Percentiles rank a stretch among this genome's conserved stretches.
Conservation (phyloP, 2,113 vertebrate species). For the Eudorcas thomsonii region DNA sequence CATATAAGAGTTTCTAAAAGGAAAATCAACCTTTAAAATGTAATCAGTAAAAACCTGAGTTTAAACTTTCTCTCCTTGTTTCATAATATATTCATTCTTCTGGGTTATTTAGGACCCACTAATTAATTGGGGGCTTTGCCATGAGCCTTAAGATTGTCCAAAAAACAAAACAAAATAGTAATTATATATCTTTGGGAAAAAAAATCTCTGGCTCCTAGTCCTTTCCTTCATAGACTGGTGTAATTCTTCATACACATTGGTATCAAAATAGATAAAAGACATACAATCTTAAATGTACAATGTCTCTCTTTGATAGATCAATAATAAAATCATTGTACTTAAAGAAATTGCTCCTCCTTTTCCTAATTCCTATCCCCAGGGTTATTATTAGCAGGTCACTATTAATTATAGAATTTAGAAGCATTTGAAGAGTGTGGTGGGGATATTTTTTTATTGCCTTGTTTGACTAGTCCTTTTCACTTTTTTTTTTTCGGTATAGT, state of each 20-base stretch:
- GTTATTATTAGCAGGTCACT: not conserved
- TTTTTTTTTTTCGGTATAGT: not conserved
- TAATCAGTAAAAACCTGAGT: not conserved
- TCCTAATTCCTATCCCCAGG: not conserved
- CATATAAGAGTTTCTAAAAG: not conserved
- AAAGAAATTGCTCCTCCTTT: slow-evolving; percentile 10
- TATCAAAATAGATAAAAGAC: not conserved
- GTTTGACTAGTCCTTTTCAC: not conserved
- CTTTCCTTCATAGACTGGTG: not conserved
- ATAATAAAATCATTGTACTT: slow-evolving; percentile 10
- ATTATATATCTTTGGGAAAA: not conserved
- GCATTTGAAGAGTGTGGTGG: not conserved
- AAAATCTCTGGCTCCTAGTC: not conserved
- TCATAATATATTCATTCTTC: not conserved
- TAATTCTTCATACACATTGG: not conserved
- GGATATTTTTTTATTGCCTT: not conserved
- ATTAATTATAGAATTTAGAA: not conserved
- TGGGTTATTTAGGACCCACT: not conserved
- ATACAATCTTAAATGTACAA: not conserved
- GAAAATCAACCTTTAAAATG: not conserved
- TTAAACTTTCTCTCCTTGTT: not conserved
- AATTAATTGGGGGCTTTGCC: not conserved
- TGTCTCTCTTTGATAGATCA: not conserved
- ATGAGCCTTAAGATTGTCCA: not conserved
- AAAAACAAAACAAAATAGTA: not conserved